Evolutionary conservation across 2,113 vertebrate genomes (phyloP).

Genomic region (Oncorhynchus tshawytscha): DNA sequence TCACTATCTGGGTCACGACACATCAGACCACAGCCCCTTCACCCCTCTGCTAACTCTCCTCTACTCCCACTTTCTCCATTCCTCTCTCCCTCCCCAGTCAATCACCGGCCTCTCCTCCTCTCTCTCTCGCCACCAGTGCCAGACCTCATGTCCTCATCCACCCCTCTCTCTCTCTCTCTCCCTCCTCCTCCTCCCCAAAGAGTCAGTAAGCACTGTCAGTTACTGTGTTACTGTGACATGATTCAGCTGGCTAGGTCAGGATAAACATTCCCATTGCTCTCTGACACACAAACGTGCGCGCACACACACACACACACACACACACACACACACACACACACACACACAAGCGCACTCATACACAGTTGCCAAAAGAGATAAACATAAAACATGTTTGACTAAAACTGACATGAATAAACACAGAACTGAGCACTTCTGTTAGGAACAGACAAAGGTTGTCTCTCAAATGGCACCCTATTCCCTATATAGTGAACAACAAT

Average conservation of each 20-base stretch:
- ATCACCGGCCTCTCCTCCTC: no score
- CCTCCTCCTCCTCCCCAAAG: neutral
- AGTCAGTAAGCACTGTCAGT: neutral
- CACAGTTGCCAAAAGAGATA: conserved; percentile 58
- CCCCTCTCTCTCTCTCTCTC: conserved; percentile 21
- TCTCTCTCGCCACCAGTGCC: no score
- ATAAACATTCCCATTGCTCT: neutral
- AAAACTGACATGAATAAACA: neutral
- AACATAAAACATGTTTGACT: neutral
- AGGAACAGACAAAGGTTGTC: no score
- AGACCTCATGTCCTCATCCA: no score
- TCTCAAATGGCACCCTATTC: no score
- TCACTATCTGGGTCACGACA: conserved; percentile 40
- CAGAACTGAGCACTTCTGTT: no score
- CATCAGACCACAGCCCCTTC: conserved; percentile 30
- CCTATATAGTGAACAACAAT: no score
- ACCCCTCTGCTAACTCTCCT: neutral
- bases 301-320: neutral
- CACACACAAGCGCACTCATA: neutral
- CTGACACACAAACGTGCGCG: neutral
- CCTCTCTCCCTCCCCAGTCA: no score
- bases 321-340: conserved; percentile 1
- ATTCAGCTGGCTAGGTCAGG: no score
- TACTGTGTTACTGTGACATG: no score
- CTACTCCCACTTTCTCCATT: conserved; percentile 27